phyloP scores from a whole-genome alignment of 2,113 vertebrate species.

The Microcebus ravelobensis region DNA sequence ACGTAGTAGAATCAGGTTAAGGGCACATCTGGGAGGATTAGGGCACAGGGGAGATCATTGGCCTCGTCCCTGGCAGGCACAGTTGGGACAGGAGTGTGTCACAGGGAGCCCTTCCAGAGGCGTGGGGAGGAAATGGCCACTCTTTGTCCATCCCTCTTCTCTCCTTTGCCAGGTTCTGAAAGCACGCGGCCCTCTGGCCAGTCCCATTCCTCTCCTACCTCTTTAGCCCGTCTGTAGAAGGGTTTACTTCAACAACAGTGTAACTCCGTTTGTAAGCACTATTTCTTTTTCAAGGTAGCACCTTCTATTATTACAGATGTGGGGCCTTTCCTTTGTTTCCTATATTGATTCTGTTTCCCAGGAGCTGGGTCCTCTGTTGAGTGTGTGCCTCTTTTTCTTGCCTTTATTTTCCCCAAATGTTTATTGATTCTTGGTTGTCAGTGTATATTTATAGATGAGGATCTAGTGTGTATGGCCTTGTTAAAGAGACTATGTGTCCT shows the following conservation, averaged over 20 bases:
- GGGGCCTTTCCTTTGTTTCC: not conserved
- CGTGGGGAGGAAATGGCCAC: not conserved
- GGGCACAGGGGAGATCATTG: not conserved
- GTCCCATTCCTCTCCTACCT: rapidly evolving
- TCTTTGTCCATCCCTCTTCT: rapidly evolving
- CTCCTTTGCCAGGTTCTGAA: not conserved
- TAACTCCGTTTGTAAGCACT: not conserved
- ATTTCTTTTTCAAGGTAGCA: not conserved
- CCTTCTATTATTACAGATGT: not conserved
- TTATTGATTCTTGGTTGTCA: not conserved
- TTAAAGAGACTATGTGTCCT: not conserved
- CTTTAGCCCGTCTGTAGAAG: not conserved
- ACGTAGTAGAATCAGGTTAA: not conserved
- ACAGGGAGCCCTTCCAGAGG: not conserved
- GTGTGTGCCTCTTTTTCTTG: not conserved
- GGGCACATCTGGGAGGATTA: not conserved
- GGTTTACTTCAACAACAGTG: not conserved
- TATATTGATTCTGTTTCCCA: not conserved
- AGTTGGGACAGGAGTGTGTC: not conserved
- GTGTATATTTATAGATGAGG: not conserved
- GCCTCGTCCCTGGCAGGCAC: not conserved
- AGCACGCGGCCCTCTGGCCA: rapidly evolving
- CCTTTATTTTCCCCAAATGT: not conserved
- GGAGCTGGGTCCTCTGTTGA: not conserved
- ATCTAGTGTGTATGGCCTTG: no score